Evolutionary conservation across 2,797 vertebrate genomes (phyloP).

Genomic region (Acanthornis magna): DNA sequence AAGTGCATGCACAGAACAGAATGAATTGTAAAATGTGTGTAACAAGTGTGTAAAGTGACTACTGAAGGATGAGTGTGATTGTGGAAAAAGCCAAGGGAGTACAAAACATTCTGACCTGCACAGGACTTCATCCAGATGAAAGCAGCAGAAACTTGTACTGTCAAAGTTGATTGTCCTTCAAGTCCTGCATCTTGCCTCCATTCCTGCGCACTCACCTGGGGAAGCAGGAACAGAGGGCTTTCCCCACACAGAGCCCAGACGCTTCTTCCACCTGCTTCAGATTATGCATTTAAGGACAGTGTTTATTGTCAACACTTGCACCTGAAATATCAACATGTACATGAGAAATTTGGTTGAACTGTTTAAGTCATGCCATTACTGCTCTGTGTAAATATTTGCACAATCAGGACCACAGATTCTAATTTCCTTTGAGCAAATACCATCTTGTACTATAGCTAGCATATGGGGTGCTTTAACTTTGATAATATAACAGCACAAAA

Average conservation of each 20-base stretch:
- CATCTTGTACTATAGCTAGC: background rate
- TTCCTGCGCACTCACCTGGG: background rate
- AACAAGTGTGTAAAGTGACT: background rate
- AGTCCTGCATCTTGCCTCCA: background rate
- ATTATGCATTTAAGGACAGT: background rate
- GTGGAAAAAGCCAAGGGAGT: background rate
- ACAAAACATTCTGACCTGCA: background rate
- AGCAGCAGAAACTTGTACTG: background rate
- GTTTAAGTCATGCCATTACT: background rate
- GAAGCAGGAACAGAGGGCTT: background rate
- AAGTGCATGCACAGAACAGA: background rate
- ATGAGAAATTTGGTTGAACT: background rate
- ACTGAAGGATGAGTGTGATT: background rate
- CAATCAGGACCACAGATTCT: background rate
- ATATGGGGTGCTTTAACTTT: background rate
- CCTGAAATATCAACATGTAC: background rate
- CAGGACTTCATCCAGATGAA: background rate
- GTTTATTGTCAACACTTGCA: background rate
- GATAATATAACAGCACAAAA: background rate
- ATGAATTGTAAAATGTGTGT: background rate
- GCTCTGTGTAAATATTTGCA: background rate
- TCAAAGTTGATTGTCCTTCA: background rate
- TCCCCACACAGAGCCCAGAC: background rate
- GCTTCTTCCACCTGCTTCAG: background rate
- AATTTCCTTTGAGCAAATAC: background rate